Evolutionary conservation across 2,113 vertebrate genomes (phyloP).

Genomic region (Myotis davidii): DNA sequence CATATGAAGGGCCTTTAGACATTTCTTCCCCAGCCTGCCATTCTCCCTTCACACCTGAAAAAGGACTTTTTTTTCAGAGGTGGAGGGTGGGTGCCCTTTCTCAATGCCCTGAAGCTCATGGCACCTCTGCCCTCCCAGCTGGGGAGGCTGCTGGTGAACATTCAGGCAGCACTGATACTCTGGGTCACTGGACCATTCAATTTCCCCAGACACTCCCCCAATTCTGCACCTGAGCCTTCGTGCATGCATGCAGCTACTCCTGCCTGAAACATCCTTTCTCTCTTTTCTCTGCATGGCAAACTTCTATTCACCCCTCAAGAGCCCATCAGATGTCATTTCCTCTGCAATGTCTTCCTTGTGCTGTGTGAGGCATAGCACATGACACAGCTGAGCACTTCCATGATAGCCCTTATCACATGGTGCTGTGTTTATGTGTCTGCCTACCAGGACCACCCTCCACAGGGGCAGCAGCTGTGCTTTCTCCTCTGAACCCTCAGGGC

Average conservation of each 20-base stretch:
- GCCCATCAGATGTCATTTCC: not conserved
- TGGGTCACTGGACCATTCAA: not conserved
- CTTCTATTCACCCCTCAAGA: not conserved
- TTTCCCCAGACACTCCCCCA: not conserved
- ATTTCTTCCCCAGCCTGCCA: not conserved
- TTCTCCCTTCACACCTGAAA: not conserved
- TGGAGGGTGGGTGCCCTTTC: not conserved
- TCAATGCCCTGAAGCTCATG: not conserved
- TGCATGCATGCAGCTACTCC: not conserved
- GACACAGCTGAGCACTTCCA: not conserved
- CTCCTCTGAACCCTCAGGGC: not conserved
- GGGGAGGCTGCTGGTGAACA: not conserved
- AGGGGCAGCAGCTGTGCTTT: not conserved
- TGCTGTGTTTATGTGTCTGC: not conserved
- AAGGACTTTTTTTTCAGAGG: not conserved
- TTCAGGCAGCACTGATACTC: not conserved
- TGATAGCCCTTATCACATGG: not conserved
- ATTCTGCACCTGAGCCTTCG: not conserved
- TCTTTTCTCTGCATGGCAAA: not conserved
- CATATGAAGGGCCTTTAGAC: not conserved
- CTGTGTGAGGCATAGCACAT: rapidly evolving
- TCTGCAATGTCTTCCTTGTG: constrained; percentile 54
- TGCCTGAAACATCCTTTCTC: not conserved
- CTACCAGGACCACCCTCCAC: not conserved
- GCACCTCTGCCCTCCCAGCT: not conserved